A percentile compares a stretch with the other conserved stretches of the same genome.
Conservation (phyloP, 2,797 vertebrate genomes). For the Salmo trutta region DNA sequence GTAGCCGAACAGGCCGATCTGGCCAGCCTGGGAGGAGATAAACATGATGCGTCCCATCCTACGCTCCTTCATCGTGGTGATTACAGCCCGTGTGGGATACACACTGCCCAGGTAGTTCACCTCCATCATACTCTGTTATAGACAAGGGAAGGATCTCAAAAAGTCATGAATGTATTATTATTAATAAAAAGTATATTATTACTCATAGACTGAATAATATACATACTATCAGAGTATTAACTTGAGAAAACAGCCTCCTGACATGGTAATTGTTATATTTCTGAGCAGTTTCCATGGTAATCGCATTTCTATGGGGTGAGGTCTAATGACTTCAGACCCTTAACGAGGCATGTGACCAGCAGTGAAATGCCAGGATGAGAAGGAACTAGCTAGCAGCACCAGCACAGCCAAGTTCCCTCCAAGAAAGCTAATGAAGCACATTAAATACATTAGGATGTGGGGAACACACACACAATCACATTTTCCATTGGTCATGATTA, state of each 20-base stretch:
- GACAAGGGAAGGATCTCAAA: neutral
- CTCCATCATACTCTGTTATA: slow-evolving; percentile 88
- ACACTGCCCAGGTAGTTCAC: slow-evolving; percentile 98
- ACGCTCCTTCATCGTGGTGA: slow-evolving; percentile 96
- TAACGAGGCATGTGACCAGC: neutral
- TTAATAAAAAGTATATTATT: no score
- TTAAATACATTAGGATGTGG: neutral
- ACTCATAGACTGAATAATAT: no score
- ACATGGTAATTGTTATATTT: neutral
- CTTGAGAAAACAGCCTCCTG: neutral
- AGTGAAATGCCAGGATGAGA: neutral
- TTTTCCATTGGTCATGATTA: neutral
- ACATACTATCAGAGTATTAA: no score
- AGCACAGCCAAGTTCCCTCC: neutral
- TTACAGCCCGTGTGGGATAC: slow-evolving; percentile 91
- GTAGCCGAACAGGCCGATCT: slow-evolving; percentile 91
- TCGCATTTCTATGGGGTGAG: neutral
- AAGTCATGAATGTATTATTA: no score
- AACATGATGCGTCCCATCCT: slow-evolving; percentile 95
- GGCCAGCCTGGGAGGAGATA: slow-evolving; percentile 94
- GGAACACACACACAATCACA: neutral
- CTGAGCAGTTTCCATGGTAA: neutral
- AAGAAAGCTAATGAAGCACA: neutral
- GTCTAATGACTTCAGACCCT: neutral
- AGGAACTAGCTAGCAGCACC: neutral